Evolutionary conservation across 92 coral and sea anemone species (phyloP), one percentile per base, ranked within the genome.

Genomic region (Phenganax marumi): DNA sequence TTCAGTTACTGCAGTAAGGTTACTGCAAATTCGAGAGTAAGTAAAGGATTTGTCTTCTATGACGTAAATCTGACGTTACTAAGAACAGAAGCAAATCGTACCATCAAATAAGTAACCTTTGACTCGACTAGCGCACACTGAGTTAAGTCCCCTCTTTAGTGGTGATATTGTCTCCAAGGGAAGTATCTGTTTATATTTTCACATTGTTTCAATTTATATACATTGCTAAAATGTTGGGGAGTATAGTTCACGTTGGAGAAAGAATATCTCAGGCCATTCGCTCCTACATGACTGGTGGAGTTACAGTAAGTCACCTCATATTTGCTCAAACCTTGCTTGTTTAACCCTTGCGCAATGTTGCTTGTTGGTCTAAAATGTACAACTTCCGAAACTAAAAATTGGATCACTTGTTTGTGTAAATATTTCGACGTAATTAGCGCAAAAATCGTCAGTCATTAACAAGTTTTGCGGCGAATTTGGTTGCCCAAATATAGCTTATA

Each of bases 381-480:
- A 23, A 80, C 48, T 82, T 54, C 47, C 50, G 39, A 48, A 43
- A 54, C 25, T 16, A 68, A 50, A 47, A 21, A 14, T 17, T 80
- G 47, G 50, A 8, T 81, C 57, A 10, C 53, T 53, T 52, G 70
- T 85, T 52, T 57, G 66, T 62, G 23, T 50, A 33, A 25, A 56
- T 53, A 8, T 63, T 84, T 86, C 88, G 87, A 87, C 90, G 85
- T 86, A 12, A 33, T 33, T 33, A 33, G 43, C 43, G 43, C 43
- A 33, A 33, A 33, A 33, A 33, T 33, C 19, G 66, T 60, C 66
- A 19, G 66, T 23, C 17, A 60, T 60, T 60, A 60, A 19, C 66
- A 60, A 60, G 22, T 60, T 60, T 23, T 16, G 66, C 66, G 66
- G 43, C 43, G 43, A 33, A 33, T 33, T 33, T 33, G 43, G 43